Evolutionary conservation across 2,797 vertebrate genomes (phyloP), one percentile per base, ranked within the genome.

Genomic region (Microcaecilia unicolor): DNA sequence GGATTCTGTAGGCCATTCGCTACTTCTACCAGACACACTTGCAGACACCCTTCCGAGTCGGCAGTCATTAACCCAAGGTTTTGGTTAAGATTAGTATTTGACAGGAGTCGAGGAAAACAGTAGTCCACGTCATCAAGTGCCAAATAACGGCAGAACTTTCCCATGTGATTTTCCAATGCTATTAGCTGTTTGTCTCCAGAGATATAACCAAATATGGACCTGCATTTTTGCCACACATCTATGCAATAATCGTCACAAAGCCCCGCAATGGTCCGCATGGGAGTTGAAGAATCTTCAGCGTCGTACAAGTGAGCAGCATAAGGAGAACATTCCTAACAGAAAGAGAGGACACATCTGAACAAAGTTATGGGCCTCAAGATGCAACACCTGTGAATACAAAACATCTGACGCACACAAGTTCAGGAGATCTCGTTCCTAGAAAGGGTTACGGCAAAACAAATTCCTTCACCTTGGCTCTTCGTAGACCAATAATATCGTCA

Each of bases 251-350:
- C 89, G 1, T 76, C 81, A 31, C 94, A 98, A 2, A 98, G 93
- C 2, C 94, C 95, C 0, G 93, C 90, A 40, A 98, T 70, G 1
- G 84, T 84, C 25, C 89, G 71, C 34, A 85, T 34, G 0, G 90
- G 88, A 1, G 91, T 98, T 64, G 71, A 81, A 1, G 87, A 80
- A 52, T 96, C 92, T 47, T 98, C 95, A 0, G 92, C 88, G 0
- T 98, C 95, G 1, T 84, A 98, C 22, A 97, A 79, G 67, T 98
- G 95, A 50, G 95, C 95, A 1, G 94, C 90, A 5, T 88, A 97
- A 0, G 95, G 94, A 8, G 95, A 98, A 40, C 95, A 98, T 49
- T 93, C 91, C 94, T 98, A 58, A 14, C 10, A 15, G 32, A 16
- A 26, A 72, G 22, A 44, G 25, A 47, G 16, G 9, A n/a, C n/a